Conservation (phyloP, 2,888 invertebrate genomes). For the Tetragonula carbonaria region DNA sequence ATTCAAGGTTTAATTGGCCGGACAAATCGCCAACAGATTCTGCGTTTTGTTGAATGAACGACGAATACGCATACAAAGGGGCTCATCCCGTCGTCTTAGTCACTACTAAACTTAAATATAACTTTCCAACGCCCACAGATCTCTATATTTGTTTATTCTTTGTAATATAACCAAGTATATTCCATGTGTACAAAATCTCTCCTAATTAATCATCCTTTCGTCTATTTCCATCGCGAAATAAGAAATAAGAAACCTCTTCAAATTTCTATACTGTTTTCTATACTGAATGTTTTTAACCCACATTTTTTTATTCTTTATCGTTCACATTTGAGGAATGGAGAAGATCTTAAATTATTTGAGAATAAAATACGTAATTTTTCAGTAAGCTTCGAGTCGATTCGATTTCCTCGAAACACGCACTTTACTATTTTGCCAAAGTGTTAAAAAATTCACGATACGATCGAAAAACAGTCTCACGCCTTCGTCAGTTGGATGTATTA, state of each 20-base stretch:
- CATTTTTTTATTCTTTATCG: background rate
- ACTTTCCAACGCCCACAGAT: slow-evolving; percentile 64
- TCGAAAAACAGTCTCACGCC: background rate
- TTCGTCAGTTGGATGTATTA: background rate
- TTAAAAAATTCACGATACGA: background rate
- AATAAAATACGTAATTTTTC: background rate
- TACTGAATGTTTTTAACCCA: background rate
- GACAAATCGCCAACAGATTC: slow-evolving; percentile 63
- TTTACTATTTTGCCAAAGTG: background rate
- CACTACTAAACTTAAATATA: slow-evolving; percentile 65
- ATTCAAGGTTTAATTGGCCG: slow-evolving; percentile 39
- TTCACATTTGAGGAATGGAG: background rate
- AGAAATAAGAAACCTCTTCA: background rate
- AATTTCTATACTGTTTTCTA: background rate
- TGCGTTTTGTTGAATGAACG: slow-evolving; percentile 73
- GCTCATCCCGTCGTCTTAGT: slow-evolving; percentile 58
- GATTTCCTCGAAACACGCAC: background rate
- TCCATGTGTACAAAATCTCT: background rate
- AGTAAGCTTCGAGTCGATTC: background rate
- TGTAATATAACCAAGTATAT: slow-evolving; percentile 29
- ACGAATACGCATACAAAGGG: slow-evolving; percentile 59
- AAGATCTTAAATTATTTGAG: background rate
- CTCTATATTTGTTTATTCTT: slow-evolving; percentile 63
- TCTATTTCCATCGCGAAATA: background rate
- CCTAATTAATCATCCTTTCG: slow-evolving; percentile 6